Evolutionary conservation across 2,888 invertebrate species (phyloP), one percentile per base, ranked within the genome.

Genomic region (Congeria kusceri): DNA sequence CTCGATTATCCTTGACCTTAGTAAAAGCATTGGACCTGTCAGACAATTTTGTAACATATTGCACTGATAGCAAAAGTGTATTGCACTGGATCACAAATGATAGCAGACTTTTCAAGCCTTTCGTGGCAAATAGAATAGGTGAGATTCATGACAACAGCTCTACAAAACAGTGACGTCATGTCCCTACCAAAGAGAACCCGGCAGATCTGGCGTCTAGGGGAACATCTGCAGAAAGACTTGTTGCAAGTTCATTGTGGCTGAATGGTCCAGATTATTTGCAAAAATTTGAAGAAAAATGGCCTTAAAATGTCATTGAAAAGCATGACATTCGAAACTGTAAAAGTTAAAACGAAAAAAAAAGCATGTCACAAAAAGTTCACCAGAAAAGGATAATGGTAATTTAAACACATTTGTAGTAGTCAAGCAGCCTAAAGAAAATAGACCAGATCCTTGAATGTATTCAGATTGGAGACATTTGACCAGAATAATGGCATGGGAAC

Each of bases 181-280:
- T 67, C 1, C 57, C 57, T 4, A 39, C 39, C 9, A 20, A 68
- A 18, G 53, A 67, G 56, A 74, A 75, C 57, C 68, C 68, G n/a
- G 75, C 68, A 15, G 75, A 75, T 57, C 7, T 58, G 9, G 68
- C 46, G 11, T 44, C 68, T 25, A 7, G n/a, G n/a, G n/a, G n/a
- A n/a, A n/a, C n/a, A n/a, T n/a, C 59, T n/a, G 68, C 46, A 3
- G 56, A 32, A 58, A n/a, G 23, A 25, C 58, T 59, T 53, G 47
- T 18, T 20, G 47, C 47, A 29, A 66, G 28, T 32, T 29, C 11
- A 53, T 13, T 27, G n/a, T 71, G 63, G 64, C 63, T 53, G 63
- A 63, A 63, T 28, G 71, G 71, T 5, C 72, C 72, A 32, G 18
- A 61, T 11, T 74, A 53, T 58, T 56, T 62, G 23, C 15, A 27